Base-by-base conservation (phyloP, 2,888 invertebrate genomes). In the Aphodius granarius region DNA sequence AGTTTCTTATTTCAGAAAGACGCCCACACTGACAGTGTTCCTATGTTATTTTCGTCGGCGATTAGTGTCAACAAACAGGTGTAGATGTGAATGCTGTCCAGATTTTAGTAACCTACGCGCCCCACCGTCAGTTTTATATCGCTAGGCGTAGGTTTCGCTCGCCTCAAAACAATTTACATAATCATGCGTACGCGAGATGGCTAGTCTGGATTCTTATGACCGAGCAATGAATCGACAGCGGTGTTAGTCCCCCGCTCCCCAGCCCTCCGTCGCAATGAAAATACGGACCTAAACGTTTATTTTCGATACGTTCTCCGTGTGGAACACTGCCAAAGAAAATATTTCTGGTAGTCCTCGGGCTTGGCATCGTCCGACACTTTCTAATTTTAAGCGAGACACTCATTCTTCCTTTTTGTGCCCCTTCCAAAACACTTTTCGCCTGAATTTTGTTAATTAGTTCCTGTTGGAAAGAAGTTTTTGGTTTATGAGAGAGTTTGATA, bases 301-400 rank as follows among this genome's bases (percentile, higher is more conserved):
- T 77, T 78, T 77, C 78, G 79, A 79, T 78, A 78, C 65, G 71
- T 76, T 72, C 75, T 75, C 73, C 73, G 71, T 5, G 71, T 79
- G 80, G 80, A 77, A 23, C 17, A 22, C 19, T 79, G 80, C 80
- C 80, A 80, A 79, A 75, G 73, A 78, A 79, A 80, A 78, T 78
- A 78, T 80, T 80, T 78, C 79, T 77, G 66, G 78, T 75, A 77
- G 72, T 72, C 73, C 72, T 75, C 72, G 70, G 73, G 73, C 72
- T 77, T 75, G 75, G 78, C 73, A 76, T 74, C 43, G 43, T 78
- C 75, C 77, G 75, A 76, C 74, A 73, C 78, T 76, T 75, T 78
- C 77, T 78, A 80, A 78, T 79, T 77, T 79, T 80, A 80, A 78
- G 76, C 64, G 65, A 73, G 43, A 43, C 43, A 43, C 43, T 43